These are phyloP conservation scores for Ancistrus triradiatus DNA, from an alignment of 2,113 vertebrate species.

Conservation along the genomic window DNA sequence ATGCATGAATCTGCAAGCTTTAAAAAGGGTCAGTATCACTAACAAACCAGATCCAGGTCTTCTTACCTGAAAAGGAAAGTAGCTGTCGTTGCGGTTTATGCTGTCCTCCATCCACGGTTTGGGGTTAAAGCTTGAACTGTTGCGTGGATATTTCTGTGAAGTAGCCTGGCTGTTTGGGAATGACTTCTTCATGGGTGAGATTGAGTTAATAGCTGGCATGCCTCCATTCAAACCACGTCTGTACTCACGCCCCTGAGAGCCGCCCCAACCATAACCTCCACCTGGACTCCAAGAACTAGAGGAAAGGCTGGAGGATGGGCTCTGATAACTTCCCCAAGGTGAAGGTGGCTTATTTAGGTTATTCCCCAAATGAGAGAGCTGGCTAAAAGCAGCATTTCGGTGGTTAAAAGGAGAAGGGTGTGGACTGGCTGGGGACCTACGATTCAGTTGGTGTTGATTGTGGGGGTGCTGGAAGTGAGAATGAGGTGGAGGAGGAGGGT, in stretches of 20 bases:
- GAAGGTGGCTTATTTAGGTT: slow-evolving; percentile 94
- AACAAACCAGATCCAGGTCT: background rate
- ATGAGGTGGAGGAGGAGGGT: slow-evolving; percentile 88
- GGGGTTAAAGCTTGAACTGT: slow-evolving; percentile 89
- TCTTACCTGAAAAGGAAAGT: slow-evolving; percentile 95
- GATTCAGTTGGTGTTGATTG: slow-evolving; percentile 78
- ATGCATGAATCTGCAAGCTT: too few species aligned
- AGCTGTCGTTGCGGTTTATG: slow-evolving; percentile 87
- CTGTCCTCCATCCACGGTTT: slow-evolving; percentile 97
- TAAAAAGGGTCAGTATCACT: background rate
- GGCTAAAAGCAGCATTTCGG: slow-evolving; percentile 92
- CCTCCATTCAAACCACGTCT: slow-evolving; percentile 89
- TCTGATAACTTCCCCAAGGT: slow-evolving; percentile 98
- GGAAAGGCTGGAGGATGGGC: slow-evolving; percentile 87
- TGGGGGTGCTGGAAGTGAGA: slow-evolving; percentile 95
- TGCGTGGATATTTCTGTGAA: slow-evolving; percentile 92
- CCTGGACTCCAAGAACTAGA: slow-evolving; percentile 94
- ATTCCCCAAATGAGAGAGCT: slow-evolving; percentile 90
- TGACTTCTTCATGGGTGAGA: slow-evolving; percentile 96
- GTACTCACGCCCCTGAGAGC: slow-evolving; percentile 92
- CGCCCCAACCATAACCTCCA: slow-evolving; percentile 91
- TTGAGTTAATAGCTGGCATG: slow-evolving; percentile 90
- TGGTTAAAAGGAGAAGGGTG: slow-evolving; percentile 92
- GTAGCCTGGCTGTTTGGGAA: slow-evolving; percentile 95
- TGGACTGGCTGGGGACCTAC: slow-evolving; percentile 82